Evolutionary conservation across 2,888 invertebrate species (phyloP), one percentile per base, ranked within the genome.

Genomic region (Arge pagana): DNA sequence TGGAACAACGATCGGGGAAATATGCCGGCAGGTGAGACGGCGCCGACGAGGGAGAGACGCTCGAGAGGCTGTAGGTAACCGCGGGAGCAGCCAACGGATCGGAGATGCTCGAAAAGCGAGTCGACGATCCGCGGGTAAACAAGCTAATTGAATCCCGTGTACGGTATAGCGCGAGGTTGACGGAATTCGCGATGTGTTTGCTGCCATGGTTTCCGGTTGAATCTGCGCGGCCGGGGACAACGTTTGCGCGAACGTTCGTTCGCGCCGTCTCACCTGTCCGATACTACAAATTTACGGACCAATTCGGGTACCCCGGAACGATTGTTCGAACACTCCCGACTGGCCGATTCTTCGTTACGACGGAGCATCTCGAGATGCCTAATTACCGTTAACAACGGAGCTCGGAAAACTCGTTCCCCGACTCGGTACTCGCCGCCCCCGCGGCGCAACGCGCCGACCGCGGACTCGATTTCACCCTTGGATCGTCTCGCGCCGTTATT

Each of bases 101-200:
- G n/a, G n/a, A n/a, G n/a, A n/a, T n/a, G n/a, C n/a, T n/a, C n/a
- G n/a, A n/a, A n/a, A 53, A 65, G 54, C 58, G 61, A 59, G 64
- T 66, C 61, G 63, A 66, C 58, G 59, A 58, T 63, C 60, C 56
- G 58, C 60, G 60, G 60, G 64, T 63, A 70, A 67, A 70, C 67
- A 65, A 59, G 59, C 57, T 68, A 70, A 69, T 68, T 63, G 66
- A 66, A 70, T 69, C 67, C n/a, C 62, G 60, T 55, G 36, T 26
- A 41, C 13, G 51, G 56, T 60, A 62, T 57, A 59, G 50, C 56
- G 61, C 59, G 57, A 59, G 63, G 58, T 61, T 42, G 57, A 66
- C 59, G 55, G 59, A 67, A 67, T 70, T 68, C 64, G 8, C 45
- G 7, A 45, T 35, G 45, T 35, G 21, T 45, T 31, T n/a, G 23